phyloP scores from a whole-genome alignment of 2,113 vertebrate genomes.

The Romanogobio albipinnatus region DNA sequence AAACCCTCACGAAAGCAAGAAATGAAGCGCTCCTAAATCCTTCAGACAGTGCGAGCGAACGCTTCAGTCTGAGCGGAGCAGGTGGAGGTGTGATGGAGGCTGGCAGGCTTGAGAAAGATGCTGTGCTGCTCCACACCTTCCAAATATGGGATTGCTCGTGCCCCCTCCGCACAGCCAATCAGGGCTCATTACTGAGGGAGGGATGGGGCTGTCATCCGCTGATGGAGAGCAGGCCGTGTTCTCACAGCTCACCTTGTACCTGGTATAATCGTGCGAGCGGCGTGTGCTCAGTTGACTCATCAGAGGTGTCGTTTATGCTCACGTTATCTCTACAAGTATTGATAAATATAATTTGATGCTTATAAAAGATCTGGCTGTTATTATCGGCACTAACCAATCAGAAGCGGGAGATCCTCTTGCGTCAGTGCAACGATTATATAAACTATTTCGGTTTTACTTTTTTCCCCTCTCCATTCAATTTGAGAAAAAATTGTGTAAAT shows the following conservation, averaged over 20 bases:
- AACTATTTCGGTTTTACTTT: background rate
- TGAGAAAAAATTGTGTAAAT: background rate
- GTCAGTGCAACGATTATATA: background rate
- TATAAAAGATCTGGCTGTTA: background rate
- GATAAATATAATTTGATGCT: background rate
- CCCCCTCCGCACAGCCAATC: conserved; percentile 47
- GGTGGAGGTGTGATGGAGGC: conserved; percentile 10
- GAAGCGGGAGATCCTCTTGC: background rate
- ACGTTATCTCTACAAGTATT: background rate
- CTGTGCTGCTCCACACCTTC: conserved; percentile 46
- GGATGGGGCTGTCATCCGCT: conserved; percentile 14
- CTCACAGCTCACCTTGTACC: conserved; percentile 31
- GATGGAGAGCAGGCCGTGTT: conserved; percentile 28
- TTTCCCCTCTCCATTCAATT: background rate
- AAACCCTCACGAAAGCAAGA: background rate
- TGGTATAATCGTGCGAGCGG: background rate
- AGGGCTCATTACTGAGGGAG: conserved; percentile 37
- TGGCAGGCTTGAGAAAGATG: conserved; percentile 28
- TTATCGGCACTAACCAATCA: background rate
- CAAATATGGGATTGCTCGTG: conserved; percentile 42
- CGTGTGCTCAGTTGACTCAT: background rate
- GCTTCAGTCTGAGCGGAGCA: conserved; percentile 12
- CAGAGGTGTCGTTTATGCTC: background rate
- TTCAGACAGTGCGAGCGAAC: background rate
- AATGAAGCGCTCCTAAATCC: conserved; percentile 24